Evolutionary conservation across 2,797 vertebrate species (phyloP).

Genomic region (Gobio occitaniae): DNA sequence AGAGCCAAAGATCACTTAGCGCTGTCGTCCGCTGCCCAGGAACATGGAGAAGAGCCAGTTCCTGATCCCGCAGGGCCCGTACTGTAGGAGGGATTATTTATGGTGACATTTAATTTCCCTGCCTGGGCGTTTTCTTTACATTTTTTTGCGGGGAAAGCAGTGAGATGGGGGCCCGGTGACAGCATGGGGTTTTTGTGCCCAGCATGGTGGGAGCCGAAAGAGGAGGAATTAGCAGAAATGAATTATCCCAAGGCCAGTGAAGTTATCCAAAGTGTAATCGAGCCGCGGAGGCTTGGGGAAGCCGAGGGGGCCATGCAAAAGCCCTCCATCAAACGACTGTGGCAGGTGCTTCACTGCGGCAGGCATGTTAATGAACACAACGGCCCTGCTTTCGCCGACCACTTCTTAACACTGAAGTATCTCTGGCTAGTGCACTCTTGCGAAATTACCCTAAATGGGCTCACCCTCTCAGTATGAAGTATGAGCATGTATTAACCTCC

Average conservation of each 20-base stretch:
- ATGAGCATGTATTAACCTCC: conserved; percentile 54
- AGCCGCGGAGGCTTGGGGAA: conserved; percentile 38
- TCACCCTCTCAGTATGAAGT: conserved; percentile 58
- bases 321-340: conserved; percentile 61
- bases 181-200: conserved; percentile 38
- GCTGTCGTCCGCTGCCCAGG: neutral
- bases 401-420: conserved; percentile 61
- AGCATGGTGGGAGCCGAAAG: conserved; percentile 44
- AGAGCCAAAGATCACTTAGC: conserved; percentile 43
- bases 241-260: conserved; percentile 61
- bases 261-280: conserved; percentile 64
- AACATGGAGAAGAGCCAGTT: conserved; percentile 38
- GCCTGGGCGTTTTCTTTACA: conserved; percentile 56
- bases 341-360: conserved; percentile 60
- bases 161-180: conserved; percentile 26
- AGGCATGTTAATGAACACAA: conserved; percentile 63
- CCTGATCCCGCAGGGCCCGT: conserved; percentile 35
- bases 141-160: conserved; percentile 53
- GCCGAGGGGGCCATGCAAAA: conserved; percentile 49
- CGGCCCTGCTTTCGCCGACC: conserved; percentile 52
- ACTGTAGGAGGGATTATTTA: conserved; percentile 58
- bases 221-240: conserved; percentile 63
- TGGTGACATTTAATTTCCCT: conserved; percentile 55
- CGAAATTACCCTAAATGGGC: conserved; percentile 64
- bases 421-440: conserved; percentile 57